Percentiles rank a stretch among this genome's conserved stretches.
Conservation (phyloP, 2,113 vertebrate species). For the Penelope pileata region DNA sequence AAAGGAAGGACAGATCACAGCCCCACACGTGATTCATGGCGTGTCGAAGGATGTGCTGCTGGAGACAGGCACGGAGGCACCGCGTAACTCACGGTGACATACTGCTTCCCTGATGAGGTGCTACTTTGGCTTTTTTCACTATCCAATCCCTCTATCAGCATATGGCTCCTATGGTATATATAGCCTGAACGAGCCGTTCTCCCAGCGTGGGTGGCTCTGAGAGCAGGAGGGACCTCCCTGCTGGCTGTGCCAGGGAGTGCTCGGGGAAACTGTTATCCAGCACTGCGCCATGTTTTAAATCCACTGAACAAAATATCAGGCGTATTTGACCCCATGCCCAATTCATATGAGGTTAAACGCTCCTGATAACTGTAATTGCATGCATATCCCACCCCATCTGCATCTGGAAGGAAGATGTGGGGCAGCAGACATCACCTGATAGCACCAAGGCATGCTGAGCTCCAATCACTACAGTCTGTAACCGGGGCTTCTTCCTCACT, state of each 20-base stretch:
- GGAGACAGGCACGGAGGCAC: not conserved
- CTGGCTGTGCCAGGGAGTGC: not conserved
- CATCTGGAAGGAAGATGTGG: not conserved
- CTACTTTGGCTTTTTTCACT: not conserved
- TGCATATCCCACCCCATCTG: not conserved
- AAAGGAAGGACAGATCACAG: not conserved
- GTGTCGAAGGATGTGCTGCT: not conserved
- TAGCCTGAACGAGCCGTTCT: not conserved
- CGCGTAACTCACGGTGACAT: not conserved
- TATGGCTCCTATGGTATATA: not conserved
- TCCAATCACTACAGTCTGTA: not conserved
- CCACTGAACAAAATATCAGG: not conserved
- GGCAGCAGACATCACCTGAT: not conserved
- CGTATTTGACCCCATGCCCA: not conserved
- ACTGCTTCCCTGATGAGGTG: not conserved
- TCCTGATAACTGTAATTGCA: rapidly evolving
- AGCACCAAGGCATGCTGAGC: not conserved
- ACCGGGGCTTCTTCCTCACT: not conserved
- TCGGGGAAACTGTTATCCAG: not conserved
- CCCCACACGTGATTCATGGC: not conserved
- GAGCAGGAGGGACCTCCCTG: rapidly evolving
- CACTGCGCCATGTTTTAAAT: not conserved
- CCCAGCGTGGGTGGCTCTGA: not conserved
- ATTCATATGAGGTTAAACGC: not conserved
- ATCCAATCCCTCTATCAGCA: not conserved